Evolutionary conservation across 2,888 invertebrate genomes (phyloP).

Genomic region (Pimpla rufipes): DNA sequence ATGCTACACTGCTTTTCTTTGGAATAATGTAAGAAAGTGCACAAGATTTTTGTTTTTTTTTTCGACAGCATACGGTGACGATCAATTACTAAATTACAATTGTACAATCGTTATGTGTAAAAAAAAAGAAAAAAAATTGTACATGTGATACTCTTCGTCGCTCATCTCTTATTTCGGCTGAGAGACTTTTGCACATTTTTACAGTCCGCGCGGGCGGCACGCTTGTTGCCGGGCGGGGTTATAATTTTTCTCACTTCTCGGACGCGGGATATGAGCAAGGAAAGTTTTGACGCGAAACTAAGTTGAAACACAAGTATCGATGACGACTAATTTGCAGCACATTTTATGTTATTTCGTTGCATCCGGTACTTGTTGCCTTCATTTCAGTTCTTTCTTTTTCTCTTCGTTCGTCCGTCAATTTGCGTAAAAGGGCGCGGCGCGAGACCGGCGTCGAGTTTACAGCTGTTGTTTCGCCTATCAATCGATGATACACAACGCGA

Average conservation of each 20-base stretch:
- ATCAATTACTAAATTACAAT: conserved; percentile 80
- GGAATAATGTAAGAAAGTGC: conserved; percentile 82
- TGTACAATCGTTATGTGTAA: conserved; percentile 79
- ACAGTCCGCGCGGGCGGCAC: conserved; percentile 16
- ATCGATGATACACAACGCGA: not conserved
- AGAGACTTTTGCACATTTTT: conserved; percentile 11
- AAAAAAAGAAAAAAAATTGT: conserved; percentile 74
- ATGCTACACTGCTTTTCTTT: conserved; percentile 81
- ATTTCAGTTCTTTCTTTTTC: not conserved
- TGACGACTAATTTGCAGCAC: conserved; percentile 50
- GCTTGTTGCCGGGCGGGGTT: not conserved
- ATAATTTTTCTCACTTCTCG: conserved; percentile 30
- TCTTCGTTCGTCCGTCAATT: conserved; percentile 24
- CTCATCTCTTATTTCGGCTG: conserved; percentile 1
- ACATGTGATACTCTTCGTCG: conserved; percentile 74
- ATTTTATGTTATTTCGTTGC: conserved; percentile 33
- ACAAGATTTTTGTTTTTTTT: conserved; percentile 67
- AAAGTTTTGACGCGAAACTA: conserved; percentile 54
- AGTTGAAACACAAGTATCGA: conserved; percentile 29
- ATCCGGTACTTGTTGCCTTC: conserved; percentile 17
- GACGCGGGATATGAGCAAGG: conserved; percentile 48
- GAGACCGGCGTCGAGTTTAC: conserved; percentile 3
- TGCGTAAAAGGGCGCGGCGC: conserved; percentile 34
- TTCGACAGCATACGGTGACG: conserved; percentile 75
- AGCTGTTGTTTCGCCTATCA: not conserved